Percentiles rank a stretch among this genome's conserved stretches.
Conservation (phyloP, 2,113 vertebrate species). For the Felis chaus region DNA sequence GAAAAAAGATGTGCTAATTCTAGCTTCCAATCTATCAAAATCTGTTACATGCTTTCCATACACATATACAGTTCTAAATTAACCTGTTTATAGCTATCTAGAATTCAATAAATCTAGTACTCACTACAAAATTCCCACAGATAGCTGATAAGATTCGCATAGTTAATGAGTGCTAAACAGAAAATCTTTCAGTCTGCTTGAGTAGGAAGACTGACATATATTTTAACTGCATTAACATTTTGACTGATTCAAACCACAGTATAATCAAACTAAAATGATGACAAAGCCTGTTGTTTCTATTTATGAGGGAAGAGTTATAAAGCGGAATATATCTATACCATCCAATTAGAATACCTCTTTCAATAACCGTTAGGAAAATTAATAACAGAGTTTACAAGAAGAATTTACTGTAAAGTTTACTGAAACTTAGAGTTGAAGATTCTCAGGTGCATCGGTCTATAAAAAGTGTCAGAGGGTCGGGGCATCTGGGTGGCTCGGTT, state of each 20-base stretch:
- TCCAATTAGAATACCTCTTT: background rate
- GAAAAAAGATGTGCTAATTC: background rate
- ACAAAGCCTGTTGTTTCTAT: background rate
- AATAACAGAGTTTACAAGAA: background rate
- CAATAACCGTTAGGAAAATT: background rate
- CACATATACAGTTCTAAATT: slow-evolving; percentile 14
- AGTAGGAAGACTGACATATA: background rate
- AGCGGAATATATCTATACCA: background rate
- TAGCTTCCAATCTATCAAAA: background rate
- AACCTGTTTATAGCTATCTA: background rate
- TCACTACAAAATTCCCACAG: background rate
- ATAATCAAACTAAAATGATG: background rate
- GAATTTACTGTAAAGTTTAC: background rate
- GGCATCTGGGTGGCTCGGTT: background rate
- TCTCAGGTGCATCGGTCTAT: background rate
- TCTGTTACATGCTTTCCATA: background rate
- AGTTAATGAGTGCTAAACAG: background rate
- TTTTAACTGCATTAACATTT: slow-evolving; percentile 8
- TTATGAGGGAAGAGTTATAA: background rate
- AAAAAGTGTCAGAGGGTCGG: background rate
- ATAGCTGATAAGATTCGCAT: background rate
- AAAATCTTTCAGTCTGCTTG: slow-evolving; percentile 32
- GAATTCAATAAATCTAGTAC: background rate
- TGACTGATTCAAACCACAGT: background rate
- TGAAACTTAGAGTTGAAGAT: background rate